Evolutionary conservation across 2,888 invertebrate genomes (phyloP).

Genomic region (Ochropleura leucogaster): DNA sequence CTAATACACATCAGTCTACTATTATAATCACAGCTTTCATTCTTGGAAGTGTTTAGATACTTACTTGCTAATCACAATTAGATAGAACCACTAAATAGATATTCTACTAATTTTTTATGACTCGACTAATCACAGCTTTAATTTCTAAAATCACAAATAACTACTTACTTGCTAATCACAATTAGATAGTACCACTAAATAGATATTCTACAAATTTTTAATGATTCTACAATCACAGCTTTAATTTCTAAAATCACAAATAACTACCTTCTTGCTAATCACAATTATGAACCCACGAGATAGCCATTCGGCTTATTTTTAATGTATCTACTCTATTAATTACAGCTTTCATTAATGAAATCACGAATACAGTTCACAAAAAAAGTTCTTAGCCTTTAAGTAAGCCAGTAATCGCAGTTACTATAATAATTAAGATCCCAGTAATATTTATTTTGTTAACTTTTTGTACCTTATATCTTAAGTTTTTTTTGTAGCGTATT

Average conservation of each 20-base stretch:
- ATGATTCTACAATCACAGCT: too few relatives aligned
- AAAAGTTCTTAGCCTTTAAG: slow-evolving; percentile 20
- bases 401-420: slow-evolving; percentile 39
- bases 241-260: slow-evolving; percentile 38
- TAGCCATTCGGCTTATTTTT: slow-evolving; percentile 27
- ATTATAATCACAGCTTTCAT: too few relatives aligned
- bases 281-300: slow-evolving; percentile 35
- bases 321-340: slow-evolving; percentile 37
- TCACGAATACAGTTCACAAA: slow-evolving; percentile 28
- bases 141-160: too few relatives aligned
- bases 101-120: too few relatives aligned
- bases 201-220: too few relatives aligned
- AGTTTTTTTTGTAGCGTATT: slow-evolving; percentile 25
- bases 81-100: too few relatives aligned
- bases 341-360: slow-evolving; percentile 37
- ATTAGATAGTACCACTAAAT: too few relatives aligned
- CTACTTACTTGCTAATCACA: too few relatives aligned
- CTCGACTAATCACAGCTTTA: too few relatives aligned
- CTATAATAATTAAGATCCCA: slow-evolving; percentile 43
- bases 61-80: too few relatives aligned
- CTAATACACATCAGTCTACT: too few relatives aligned
- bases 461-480: slow-evolving; percentile 42
- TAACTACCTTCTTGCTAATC: slow-evolving; percentile 21
- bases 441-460: slow-evolving; percentile 41
- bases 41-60: too few relatives aligned